Evolutionary conservation across 2,888 invertebrate species (phyloP), one percentile per base, ranked within the genome.

Genomic region (Chydorus sphaericus): DNA sequence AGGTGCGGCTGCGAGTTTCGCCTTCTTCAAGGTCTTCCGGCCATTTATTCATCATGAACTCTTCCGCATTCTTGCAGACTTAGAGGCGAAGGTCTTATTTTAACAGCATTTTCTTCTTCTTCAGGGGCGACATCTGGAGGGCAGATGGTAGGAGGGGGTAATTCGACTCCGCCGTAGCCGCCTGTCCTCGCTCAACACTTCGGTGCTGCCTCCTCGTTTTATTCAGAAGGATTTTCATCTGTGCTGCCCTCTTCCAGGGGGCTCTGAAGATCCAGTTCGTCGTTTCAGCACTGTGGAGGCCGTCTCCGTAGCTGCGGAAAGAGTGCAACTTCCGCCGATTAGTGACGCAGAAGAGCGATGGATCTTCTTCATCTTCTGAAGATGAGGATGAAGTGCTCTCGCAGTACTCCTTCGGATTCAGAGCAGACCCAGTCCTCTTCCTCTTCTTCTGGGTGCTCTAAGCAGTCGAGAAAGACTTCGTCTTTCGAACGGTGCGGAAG

Each of bases 151-250:
- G n/a, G 44, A 28, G 26, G 23, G 23, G 44, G 44, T 44, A 44
- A 44, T 44, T 44, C 44, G 44, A 44, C 37, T 30, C 83, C 84
- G 65, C 83, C 78, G 70, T 82, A 84, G 55, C 85, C 85, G 64
- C 83, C n/a, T 84, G 69, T 85, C 85, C 68, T 85, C 85, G 65
- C 84, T 84, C 61, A 85, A 73, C 74, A 85, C 85, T 67, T 85
- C 85, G 23, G 79, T 79, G 48, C 30, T 37, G 16, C 29, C 79
- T 60, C 62, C 62, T n/a, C n/a, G n/a, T n/a, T n/a, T n/a, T n/a
- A n/a, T n/a, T n/a, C n/a, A n/a, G n/a, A n/a, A n/a, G n/a, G n/a
- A n/a, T n/a, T n/a, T n/a, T n/a, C n/a, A n/a, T n/a, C n/a, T n/a
- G n/a, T n/a, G n/a, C n/a, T n/a, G n/a, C n/a, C n/a, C n/a, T n/a